phyloP scores from a whole-genome alignment of 2,113 vertebrate species.

The Tupaia tana region DNA sequence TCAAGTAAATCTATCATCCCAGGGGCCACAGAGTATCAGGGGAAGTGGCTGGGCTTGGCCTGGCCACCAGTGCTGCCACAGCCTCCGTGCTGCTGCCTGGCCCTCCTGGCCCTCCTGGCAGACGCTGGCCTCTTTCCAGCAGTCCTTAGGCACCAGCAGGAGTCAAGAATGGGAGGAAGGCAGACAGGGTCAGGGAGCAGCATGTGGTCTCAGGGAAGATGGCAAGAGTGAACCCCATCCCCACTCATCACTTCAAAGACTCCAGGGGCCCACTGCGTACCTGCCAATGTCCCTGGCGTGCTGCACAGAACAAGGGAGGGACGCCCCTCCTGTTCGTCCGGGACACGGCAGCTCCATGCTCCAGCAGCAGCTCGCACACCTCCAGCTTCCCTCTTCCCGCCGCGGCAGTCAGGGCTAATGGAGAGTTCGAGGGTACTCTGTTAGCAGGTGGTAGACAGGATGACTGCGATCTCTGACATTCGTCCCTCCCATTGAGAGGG shows the following conservation, averaged over 20 bases:
- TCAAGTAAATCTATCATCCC: neutral
- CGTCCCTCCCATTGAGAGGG: neutral
- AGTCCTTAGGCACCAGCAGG: neutral
- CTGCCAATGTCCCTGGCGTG: slow-evolving; percentile 98
- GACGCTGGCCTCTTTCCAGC: neutral
- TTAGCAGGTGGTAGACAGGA: neutral
- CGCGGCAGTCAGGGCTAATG: slow-evolving; percentile 94
- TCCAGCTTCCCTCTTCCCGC: slow-evolving; percentile 96
- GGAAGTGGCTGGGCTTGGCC: neutral
- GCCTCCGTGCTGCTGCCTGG: rapidly evolving
- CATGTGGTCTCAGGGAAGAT: neutral
- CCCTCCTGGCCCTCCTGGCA: neutral
- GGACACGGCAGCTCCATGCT: slow-evolving; percentile 88
- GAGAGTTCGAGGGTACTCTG: neutral
- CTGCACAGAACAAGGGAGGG: slow-evolving; percentile 93
- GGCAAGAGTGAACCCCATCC: neutral
- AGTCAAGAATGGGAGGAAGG: neutral
- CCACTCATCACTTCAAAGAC: neutral
- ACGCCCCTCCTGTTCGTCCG: slow-evolving; percentile 93
- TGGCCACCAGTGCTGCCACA: neutral
- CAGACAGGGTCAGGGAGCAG: neutral
- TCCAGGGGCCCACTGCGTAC: slow-evolving; percentile 78
- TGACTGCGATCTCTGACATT: neutral
- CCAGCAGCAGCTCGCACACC: slow-evolving; percentile 91
- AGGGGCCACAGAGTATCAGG: neutral